Evolutionary conservation across 2,797 vertebrate species (phyloP).

Genomic region (Tamandua tetradactyla): DNA sequence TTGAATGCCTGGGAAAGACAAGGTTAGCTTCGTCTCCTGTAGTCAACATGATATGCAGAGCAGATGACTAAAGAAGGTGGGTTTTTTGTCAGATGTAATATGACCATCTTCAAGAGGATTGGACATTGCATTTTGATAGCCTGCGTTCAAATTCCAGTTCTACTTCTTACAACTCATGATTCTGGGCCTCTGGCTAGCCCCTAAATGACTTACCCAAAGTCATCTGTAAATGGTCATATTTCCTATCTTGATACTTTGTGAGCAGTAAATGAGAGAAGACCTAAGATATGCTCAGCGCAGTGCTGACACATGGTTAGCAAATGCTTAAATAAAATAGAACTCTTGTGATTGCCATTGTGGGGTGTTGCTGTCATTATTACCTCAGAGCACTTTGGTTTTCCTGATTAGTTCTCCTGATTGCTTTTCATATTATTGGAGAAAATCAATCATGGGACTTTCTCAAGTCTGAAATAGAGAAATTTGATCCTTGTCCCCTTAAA

Average conservation of each 20-base stretch:
- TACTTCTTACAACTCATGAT: background rate
- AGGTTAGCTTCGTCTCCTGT: background rate
- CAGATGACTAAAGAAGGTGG: background rate
- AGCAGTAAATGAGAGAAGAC: background rate
- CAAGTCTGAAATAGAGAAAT: background rate
- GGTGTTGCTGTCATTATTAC: background rate
- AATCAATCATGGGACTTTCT: conserved; percentile 48
- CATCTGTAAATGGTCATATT: accelerated
- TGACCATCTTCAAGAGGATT: background rate
- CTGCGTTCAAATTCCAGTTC: background rate
- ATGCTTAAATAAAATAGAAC: background rate
- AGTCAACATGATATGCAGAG: background rate
- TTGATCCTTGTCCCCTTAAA: background rate
- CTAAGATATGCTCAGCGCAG: background rate
- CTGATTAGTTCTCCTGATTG: conserved; percentile 44
- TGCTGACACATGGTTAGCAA: background rate
- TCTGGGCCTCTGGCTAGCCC: background rate
- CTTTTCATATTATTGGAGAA: conserved; percentile 1
- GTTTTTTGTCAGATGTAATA: background rate
- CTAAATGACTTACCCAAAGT: background rate
- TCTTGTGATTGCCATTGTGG: background rate
- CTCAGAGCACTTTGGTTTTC: conserved; percentile 13
- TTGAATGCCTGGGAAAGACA: background rate
- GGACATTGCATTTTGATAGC: background rate
- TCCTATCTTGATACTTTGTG: background rate